Percentiles rank a stretch among this genome's conserved stretches.
phyloP scores from a whole-genome alignment of 1,140 invertebrate genomes.

The Bombyx mori region ASM3026992v2 NC_085116.1:6108001-6108500 shows the following conservation, averaged over 20 bases:
- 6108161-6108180: conserved; percentile 34
- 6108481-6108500: no score
- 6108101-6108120: not conserved
- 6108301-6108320: not conserved
- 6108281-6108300: conserved; percentile 14
- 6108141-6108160: conserved; percentile 20
- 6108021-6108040: no score
- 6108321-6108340: not conserved
- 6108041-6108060: no score
- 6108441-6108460: no score
- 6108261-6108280: conserved; percentile 23
- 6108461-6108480: no score
- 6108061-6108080: no score
- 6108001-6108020: no score
- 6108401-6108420: no score
- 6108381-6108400: not conserved
- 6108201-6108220: conserved; percentile 53
- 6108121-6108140: conserved; percentile 15
- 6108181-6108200: conserved; percentile 51
- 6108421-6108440: no score
- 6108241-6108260: conserved; percentile 22
- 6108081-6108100: no score
- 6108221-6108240: conserved; percentile 43
- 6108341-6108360: not conserved
- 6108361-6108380: not conserved